phyloP scores from a whole-genome alignment of 2,888 invertebrate genomes.

The Phyllotreta cruciferae region DNA sequence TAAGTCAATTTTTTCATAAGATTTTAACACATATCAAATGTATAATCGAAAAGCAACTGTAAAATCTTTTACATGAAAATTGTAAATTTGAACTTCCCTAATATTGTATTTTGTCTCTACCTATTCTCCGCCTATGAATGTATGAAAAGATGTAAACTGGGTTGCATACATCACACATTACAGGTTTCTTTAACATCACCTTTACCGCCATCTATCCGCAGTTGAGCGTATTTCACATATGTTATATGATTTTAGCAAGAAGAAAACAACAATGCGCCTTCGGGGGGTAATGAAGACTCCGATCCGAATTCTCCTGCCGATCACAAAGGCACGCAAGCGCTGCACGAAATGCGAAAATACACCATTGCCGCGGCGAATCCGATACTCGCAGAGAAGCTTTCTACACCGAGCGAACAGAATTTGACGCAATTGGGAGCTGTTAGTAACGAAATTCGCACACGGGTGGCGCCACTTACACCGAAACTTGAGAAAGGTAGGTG shows the following conservation, averaged over 20 bases:
- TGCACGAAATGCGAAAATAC: slow-evolving; percentile 61
- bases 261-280: slow-evolving; percentile 62
- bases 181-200: neutral
- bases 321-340: slow-evolving; percentile 54
- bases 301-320: slow-evolving; percentile 47
- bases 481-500: slow-evolving; percentile 61
- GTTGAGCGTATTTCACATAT: neutral
- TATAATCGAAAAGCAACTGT: neutral
- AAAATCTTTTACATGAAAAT: no score
- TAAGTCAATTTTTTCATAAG: neutral
- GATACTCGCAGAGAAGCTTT: slow-evolving; percentile 79
- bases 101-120: no score
- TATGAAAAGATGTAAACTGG: no score
- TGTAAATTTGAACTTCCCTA: no score
- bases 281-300: slow-evolving; percentile 45
- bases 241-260: slow-evolving; percentile 57
- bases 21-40: neutral
- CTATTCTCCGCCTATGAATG: no score
- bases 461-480: slow-evolving; percentile 58
- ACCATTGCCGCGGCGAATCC: slow-evolving; percentile 89
- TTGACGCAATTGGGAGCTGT: slow-evolving; percentile 39
- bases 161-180: no score
- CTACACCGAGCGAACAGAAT: slow-evolving; percentile 62
- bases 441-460: slow-evolving; percentile 39
- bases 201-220: slow-evolving; percentile 22